phyloP scores from a whole-genome alignment of 2,113 vertebrate genomes.

The Tylochromis polylepis region DNA sequence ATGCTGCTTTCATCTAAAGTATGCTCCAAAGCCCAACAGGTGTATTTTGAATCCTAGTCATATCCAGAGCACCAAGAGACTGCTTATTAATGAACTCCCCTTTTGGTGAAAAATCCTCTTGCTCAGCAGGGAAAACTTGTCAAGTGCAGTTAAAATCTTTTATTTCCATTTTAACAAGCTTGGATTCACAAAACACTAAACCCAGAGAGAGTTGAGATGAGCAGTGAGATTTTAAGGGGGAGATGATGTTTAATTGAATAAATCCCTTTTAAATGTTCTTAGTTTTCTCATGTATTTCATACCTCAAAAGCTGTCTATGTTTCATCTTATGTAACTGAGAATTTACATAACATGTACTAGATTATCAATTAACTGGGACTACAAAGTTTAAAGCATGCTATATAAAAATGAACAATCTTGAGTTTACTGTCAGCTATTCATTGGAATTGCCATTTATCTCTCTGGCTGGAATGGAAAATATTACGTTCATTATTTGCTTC shows the following conservation, averaged over 20 bases:
- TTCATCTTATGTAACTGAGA: background rate
- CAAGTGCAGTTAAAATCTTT: background rate
- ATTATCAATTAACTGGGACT: background rate
- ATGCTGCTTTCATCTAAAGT: background rate
- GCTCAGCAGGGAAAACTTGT: background rate
- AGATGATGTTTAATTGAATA: background rate
- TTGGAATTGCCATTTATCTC: background rate
- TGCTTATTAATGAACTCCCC: conserved; percentile 5
- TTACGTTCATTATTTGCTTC: background rate
- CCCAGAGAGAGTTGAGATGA: background rate
- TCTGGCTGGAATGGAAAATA: background rate
- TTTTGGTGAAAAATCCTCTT: background rate
- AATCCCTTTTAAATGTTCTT: background rate
- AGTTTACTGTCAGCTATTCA: background rate
- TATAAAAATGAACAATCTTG: background rate
- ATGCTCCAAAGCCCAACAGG: conserved; percentile 16
- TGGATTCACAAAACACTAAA: background rate
- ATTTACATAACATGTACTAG: background rate
- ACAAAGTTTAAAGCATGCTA: background rate
- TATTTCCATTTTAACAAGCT: conserved; percentile 5
- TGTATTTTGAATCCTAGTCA: conserved; percentile 18
- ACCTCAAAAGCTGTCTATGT: background rate
- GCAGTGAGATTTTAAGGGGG: background rate
- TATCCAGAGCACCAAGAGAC: conserved; percentile 1
- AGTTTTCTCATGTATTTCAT: background rate